phyloP scores from a whole-genome alignment of 2,113 vertebrate genomes.

The Penelope pileata region DNA sequence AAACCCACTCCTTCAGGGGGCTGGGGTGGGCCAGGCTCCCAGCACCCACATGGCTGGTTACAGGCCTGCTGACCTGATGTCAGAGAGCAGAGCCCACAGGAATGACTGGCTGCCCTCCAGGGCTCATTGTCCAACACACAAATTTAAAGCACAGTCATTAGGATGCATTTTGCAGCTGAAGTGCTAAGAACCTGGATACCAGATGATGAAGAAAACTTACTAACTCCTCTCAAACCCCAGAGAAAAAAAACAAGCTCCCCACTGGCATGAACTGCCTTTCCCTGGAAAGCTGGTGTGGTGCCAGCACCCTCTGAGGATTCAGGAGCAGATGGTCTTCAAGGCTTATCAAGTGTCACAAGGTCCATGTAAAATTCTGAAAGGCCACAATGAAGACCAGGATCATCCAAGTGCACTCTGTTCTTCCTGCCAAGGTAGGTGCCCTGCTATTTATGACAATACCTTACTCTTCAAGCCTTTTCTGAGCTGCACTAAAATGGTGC shows the following conservation, averaged over 20 bases:
- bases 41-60: background rate
- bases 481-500: background rate
- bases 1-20: too few species aligned
- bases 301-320: background rate
- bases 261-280: background rate
- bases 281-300: background rate
- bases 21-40: background rate
- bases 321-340: background rate
- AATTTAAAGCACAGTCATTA: background rate
- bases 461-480: background rate
- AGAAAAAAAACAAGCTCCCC: background rate
- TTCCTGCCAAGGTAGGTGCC: background rate
- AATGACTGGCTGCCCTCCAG: background rate
- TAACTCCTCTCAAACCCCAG: background rate
- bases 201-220: background rate
- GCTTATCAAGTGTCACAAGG: background rate
- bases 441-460: background rate
- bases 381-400: fast-evolving
- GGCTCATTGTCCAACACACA: background rate
- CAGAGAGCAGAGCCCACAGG: background rate
- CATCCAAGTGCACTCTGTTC: fast-evolving
- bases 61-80: background rate
- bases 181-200: background rate
- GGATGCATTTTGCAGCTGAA: background rate
- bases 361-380: background rate